Percentiles rank a stretch among this genome's conserved stretches.
These are phyloP conservation scores for Cyrtodaria siliqua DNA, from an alignment of 2,888 invertebrate genomes.

Conservation along the genomic window DNA sequence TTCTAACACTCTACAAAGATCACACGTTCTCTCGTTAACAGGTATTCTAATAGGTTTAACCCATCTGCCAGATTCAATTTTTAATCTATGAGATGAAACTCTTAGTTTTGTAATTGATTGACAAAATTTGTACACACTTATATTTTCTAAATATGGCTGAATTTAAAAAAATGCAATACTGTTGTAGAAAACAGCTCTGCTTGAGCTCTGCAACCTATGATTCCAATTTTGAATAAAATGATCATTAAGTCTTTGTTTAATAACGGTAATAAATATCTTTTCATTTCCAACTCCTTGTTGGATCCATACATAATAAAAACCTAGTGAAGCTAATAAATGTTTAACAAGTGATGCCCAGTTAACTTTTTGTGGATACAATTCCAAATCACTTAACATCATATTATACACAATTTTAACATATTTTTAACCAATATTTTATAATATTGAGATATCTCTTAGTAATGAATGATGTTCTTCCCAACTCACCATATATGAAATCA, in stretches of 20 bases:
- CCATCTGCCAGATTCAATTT: constrained; percentile 3
- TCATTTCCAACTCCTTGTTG: constrained; percentile 12
- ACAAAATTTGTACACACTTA: background rate
- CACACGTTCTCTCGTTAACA: background rate
- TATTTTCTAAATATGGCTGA: constrained; percentile 10
- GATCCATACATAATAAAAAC: background rate
- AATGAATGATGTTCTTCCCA: background rate
- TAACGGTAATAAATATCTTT: background rate
- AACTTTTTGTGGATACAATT: background rate
- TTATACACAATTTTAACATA: constrained; percentile 3
- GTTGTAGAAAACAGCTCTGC: constrained; percentile 2
- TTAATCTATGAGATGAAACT: constrained; percentile 3
- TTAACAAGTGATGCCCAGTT: constrained; percentile 5
- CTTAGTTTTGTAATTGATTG: background rate
- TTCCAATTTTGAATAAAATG: constrained; percentile 6
- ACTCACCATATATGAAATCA: constrained; percentile 12
- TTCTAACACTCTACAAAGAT: background rate
- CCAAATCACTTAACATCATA: background rate
- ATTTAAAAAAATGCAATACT: constrained; percentile 5
- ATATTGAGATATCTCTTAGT: constrained; percentile 3
- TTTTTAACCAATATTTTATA: constrained; percentile 15
- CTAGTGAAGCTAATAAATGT: constrained; percentile 7
- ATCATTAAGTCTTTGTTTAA: constrained; percentile 9
- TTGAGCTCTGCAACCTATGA: constrained; percentile 2
- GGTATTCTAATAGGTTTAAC: background rate